phyloP scores from a whole-genome alignment of 1,140 invertebrate genomes.

The Papilio glaucus region DNA sequence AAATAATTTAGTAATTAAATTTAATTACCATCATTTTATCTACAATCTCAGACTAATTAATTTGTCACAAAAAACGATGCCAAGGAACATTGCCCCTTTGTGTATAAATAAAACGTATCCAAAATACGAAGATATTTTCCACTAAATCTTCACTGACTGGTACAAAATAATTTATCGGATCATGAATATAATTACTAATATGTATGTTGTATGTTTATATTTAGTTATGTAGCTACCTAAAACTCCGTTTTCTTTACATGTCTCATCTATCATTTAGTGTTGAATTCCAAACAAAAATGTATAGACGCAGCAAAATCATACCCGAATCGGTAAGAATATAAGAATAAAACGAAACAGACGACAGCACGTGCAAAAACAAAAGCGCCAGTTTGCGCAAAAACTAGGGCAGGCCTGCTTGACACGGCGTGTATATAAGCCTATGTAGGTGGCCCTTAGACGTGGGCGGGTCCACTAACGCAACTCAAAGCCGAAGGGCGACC shows the following conservation, averaged over 20 bases:
- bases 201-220: too few relatives aligned
- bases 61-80: background rate
- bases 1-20: constrained; percentile 7
- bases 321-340: background rate
- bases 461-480: constrained; percentile 71
- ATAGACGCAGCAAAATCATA: background rate
- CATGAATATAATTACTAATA: background rate
- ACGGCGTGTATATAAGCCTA: constrained; percentile 59
- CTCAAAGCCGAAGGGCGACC: constrained; percentile 72
- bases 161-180: background rate
- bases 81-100: background rate
- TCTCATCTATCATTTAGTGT: too few relatives aligned
- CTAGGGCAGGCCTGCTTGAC: constrained; percentile 72
- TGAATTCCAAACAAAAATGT: background rate
- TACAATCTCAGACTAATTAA: constrained; percentile 3
- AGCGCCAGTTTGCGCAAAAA: constrained; percentile 59
- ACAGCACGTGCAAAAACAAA: constrained; percentile 53
- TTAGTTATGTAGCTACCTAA: too few relatives aligned
- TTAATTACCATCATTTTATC: background rate
- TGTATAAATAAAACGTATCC: background rate
- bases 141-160: background rate
- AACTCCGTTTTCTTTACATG: too few relatives aligned
- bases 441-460: constrained; percentile 69
- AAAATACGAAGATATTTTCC: background rate
- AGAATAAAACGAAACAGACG: constrained; percentile 2